phyloP scores from a whole-genome alignment of 2,797 vertebrate genomes.

The Rhinatrema bivittatum region DNA sequence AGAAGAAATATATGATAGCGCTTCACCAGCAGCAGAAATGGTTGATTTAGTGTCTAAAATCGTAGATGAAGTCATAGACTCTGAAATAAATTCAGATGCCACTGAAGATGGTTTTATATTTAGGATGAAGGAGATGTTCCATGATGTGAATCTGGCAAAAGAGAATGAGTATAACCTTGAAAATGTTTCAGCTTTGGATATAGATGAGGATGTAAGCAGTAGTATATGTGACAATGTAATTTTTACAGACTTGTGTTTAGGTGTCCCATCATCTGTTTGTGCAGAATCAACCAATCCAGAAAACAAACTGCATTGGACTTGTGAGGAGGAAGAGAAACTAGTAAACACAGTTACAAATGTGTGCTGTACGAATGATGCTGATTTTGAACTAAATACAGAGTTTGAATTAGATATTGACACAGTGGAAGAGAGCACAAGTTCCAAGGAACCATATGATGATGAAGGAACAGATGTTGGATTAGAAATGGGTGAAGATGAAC shows the following conservation, averaged over 20 bases:
- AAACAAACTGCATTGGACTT: constrained; percentile 1
- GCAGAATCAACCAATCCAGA: constrained; percentile 6
- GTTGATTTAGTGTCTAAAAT: constrained; percentile 4
- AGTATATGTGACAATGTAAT: constrained; percentile 2
- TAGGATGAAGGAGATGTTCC: constrained; percentile 15
- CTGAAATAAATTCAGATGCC: constrained; percentile 10
- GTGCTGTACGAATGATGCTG: not conserved
- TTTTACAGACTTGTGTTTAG: constrained; percentile 3
- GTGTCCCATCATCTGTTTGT: not conserved
- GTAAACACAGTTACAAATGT: not conserved
- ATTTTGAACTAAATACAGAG: constrained; percentile 12
- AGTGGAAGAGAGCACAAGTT: not conserved
- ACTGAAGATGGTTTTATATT: constrained; percentile 9
- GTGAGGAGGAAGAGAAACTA: constrained; percentile 3
- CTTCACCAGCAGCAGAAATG: constrained; percentile 6
- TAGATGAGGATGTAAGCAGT: constrained; percentile 7
- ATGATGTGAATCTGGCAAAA: constrained; percentile 4
- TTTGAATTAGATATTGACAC: not conserved
- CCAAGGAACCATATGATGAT: constrained; percentile 5
- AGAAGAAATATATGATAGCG: constrained; percentile 16
- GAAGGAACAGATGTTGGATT: constrained; percentile 2
- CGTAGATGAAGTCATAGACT: constrained; percentile 2
- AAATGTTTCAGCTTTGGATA: constrained; percentile 2
- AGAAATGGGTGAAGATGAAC: constrained; percentile 1
- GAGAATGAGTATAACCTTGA: constrained; percentile 20